Evolutionary conservation across 2,797 vertebrate species (phyloP), one percentile per base, ranked within the genome.

Genomic region (Trematomus bernacchii): DNA sequence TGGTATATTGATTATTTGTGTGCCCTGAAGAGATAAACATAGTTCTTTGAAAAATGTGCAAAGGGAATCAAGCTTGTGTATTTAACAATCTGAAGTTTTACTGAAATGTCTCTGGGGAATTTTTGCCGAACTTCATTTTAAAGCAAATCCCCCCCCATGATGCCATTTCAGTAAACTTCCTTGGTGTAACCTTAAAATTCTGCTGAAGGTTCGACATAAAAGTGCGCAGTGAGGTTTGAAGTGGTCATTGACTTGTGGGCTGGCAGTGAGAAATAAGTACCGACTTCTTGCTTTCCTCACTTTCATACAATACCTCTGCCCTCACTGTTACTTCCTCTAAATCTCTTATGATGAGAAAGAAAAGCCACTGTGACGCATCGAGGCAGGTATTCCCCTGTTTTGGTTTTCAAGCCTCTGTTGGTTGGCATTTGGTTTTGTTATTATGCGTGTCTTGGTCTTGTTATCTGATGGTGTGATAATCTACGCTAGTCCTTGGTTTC

Each of bases 371-470:
- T 76, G 68, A 76, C 3, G 11, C 12, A 11, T 48, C 30, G n/a
- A 16, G 47, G 14, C 3, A 3, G 70, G n/a, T 30, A 21, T 48
- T 60, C 18, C 53, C 23, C 63, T 3, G 1, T 11, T 51, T 47
- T 44, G 8, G 23, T 68, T 69, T 37, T 71, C 14, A 46, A 37
- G 13, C 12, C 6, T 47, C 14, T 23, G 44, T 27, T 40, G 14
- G 47, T 11, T 66, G 54, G 63, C 15, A 54, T 37, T 9, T 66
- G 44, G 0, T 30, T 44, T 64, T 40, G 9, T 58, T 10, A 14
- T 23, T 30, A 2, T 19, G 3, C 3, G 3, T 30, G 1, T 37
- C 3, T 7, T n/a, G 0, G 10, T 19, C 11, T 1, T 18, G 5
- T 27, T 19, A 10, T 21, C 13, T 27, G 8, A 23, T 14, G 11